phyloP scores from a whole-genome alignment of 1,140 invertebrate species.

The Lepidostoma basale region DNA sequence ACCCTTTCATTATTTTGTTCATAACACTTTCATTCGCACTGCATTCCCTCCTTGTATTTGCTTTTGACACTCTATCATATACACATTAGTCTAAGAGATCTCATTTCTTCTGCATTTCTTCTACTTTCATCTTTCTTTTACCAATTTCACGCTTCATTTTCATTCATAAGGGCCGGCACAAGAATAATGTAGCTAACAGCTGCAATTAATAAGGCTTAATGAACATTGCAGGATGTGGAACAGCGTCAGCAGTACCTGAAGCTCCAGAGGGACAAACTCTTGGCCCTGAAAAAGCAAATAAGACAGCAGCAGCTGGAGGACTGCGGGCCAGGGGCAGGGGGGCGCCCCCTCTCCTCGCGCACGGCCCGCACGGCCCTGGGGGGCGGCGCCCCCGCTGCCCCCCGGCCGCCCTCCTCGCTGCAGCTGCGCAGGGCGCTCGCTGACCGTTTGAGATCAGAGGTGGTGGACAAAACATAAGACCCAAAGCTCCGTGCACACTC shows the following conservation, averaged over 20 bases:
- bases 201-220: too few relatives aligned
- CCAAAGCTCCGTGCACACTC: too few relatives aligned
- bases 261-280: slow-evolving; percentile 85
- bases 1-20: too few relatives aligned
- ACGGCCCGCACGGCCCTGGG: slow-evolving; percentile 73
- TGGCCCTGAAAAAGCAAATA: slow-evolving; percentile 86
- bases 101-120: too few relatives aligned
- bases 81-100: too few relatives aligned
- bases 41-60: too few relatives aligned
- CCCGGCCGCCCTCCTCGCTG: slow-evolving; percentile 55
- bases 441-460: slow-evolving; percentile 81
- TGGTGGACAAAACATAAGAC: slow-evolving; percentile 61
- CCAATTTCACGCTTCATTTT: too few relatives aligned
- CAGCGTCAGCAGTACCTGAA: slow-evolving; percentile 83
- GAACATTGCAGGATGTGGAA: slow-evolving; percentile 69
- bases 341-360: slow-evolving; percentile 48
- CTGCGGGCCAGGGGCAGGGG: slow-evolving; percentile 54
- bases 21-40: too few relatives aligned
- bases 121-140: too few relatives aligned
- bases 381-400: slow-evolving; percentile 67
- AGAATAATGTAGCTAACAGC: too few relatives aligned
- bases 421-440: slow-evolving; percentile 82
- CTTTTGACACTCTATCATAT: too few relatives aligned
- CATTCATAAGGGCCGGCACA: too few relatives aligned
- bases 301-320: slow-evolving; percentile 75